Conservation (phyloP, 37 sponge, comb jelly and placozoan genomes). For the Theonella swinhoei region DNA sequence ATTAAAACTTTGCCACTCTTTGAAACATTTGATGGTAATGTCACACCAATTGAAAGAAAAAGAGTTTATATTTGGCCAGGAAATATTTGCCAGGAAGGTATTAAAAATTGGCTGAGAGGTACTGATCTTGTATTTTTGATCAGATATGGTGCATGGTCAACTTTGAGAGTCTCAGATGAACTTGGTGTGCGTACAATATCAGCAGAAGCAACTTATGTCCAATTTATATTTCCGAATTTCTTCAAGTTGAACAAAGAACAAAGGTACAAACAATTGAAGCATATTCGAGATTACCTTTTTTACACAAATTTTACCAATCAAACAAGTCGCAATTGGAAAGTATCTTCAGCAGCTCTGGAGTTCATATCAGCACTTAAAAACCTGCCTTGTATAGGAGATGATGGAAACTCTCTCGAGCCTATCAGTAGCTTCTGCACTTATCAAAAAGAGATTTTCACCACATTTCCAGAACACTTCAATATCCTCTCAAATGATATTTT, state of each 20-base stretch:
- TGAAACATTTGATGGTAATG: conserved; percentile 18
- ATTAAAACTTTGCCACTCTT: conserved; percentile 51
- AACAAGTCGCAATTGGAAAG: no score
- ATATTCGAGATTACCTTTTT: conserved; percentile 44
- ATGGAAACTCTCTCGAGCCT: conserved; percentile 11
- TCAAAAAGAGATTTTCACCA: conserved; percentile 13
- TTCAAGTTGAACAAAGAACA: conserved; percentile 28
- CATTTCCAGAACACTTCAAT: conserved; percentile 20
- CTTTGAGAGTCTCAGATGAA: not conserved
- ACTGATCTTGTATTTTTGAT: conserved; percentile 29
- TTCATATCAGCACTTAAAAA: conserved; percentile 5
- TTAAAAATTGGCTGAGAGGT: conserved; percentile 15
- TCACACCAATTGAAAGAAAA: conserved; percentile 8
- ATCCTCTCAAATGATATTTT: conserved; percentile 19
- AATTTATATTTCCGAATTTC: conserved; percentile 52
- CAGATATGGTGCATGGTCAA: conserved; percentile 28
- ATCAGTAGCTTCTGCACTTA: conserved; percentile 29
- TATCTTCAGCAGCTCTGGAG: not conserved
- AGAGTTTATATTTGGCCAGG: conserved; percentile 42
- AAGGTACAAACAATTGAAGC: conserved; percentile 35
- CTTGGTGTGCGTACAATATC: conserved; percentile 11
- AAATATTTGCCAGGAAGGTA: conserved; percentile 3
- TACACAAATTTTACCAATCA: not conserved
- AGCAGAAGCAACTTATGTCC: conserved; percentile 23
- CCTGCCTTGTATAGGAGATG: conserved; percentile 27